Percentiles rank a stretch among this genome's conserved stretches.
Evolutionary conservation across 2,797 vertebrate species (phyloP).

Genomic region (Catamblyrhynchus diadema): DNA sequence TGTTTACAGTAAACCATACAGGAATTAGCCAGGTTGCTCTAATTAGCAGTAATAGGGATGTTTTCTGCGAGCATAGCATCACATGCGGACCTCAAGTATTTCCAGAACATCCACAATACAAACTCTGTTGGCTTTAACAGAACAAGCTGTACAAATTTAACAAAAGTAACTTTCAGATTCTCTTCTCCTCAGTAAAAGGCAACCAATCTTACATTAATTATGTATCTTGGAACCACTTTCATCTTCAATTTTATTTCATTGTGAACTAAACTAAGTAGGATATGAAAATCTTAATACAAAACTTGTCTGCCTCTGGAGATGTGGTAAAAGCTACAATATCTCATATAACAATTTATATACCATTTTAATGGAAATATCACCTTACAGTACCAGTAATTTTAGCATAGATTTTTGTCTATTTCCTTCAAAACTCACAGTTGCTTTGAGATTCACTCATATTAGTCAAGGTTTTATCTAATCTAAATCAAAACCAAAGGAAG

Average conservation of each 20-base stretch:
- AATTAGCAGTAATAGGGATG: slow-evolving; percentile 41
- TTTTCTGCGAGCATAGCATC: not conserved
- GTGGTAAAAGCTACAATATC: not conserved
- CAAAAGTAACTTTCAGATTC: not conserved
- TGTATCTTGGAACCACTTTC: not conserved
- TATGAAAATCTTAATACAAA: not conserved
- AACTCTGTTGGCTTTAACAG: not conserved
- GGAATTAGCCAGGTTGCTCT: slow-evolving; percentile 17
- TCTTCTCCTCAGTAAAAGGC: not conserved
- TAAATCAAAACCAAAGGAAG: not conserved
- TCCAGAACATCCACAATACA: not conserved
- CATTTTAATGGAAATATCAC: not conserved
- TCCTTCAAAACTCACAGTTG: not conserved
- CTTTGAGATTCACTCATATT: not conserved
- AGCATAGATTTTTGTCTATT: not conserved
- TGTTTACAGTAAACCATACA: slow-evolving; percentile 1
- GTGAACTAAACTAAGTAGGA: not conserved
- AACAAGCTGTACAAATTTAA: not conserved
- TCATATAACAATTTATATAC: not conserved
- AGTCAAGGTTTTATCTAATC: not conserved
- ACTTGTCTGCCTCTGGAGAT: not conserved
- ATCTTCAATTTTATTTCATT: not conserved
- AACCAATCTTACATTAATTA: not conserved
- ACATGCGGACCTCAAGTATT: slow-evolving; percentile 32
- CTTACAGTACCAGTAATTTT: not conserved